phyloP scores from a whole-genome alignment of 2,888 invertebrate species.

The Sipha maydis region DNA sequence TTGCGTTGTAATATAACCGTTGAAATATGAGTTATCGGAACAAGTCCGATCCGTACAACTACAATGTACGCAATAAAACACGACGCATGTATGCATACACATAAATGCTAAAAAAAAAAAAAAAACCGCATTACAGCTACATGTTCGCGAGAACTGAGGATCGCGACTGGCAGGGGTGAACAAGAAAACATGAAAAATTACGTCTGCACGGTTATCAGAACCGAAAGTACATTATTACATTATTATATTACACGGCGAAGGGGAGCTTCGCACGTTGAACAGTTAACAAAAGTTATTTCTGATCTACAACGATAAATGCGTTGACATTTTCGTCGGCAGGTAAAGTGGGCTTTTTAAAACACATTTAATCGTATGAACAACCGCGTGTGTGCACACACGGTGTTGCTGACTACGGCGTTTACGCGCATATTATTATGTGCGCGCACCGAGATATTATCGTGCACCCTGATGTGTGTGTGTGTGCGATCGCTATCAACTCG shows the following conservation, averaged over 20 bases:
- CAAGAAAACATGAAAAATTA: too few species aligned
- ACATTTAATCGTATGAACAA: neutral
- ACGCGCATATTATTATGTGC: neutral
- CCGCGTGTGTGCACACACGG: neutral
- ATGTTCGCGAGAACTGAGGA: too few species aligned
- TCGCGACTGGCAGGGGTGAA: too few species aligned
- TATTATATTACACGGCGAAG: neutral
- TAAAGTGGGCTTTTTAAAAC: constrained; percentile 6
- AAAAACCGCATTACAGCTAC: too few species aligned
- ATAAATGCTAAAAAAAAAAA: too few species aligned
- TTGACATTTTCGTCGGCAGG: constrained; percentile 1
- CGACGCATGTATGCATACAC: too few species aligned
- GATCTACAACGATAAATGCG: constrained; percentile 16
- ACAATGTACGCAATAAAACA: too few species aligned
- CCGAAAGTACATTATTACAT: neutral
- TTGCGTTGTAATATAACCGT: too few species aligned
- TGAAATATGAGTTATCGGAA: too few species aligned
- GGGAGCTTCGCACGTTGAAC: neutral
- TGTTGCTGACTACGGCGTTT: neutral
- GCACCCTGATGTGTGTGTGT: too few species aligned
- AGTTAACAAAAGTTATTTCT: neutral
- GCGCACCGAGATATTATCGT: neutral
- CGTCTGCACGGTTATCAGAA: neutral
- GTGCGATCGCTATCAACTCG: neutral
- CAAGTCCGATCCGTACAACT: too few species aligned